These are phyloP conservation scores for Dipodomys merriami DNA, from an alignment of 2,113 vertebrate species.

Conservation along the genomic window DNA sequence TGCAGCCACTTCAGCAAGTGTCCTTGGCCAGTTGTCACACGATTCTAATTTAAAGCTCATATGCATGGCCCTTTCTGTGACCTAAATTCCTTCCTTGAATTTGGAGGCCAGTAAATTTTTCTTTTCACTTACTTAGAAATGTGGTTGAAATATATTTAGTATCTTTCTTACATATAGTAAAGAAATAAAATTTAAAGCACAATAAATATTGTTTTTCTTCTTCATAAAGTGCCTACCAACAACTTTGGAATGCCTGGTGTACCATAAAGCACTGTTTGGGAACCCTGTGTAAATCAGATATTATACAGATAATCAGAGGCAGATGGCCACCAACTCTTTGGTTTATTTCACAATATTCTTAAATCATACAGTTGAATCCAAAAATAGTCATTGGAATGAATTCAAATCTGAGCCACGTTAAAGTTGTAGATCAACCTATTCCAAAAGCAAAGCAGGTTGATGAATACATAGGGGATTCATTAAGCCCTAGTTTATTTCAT, in stretches of 20 bases:
- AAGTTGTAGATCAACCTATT: background rate
- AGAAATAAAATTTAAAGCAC: constrained; percentile 7
- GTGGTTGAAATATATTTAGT: background rate
- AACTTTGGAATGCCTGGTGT: background rate
- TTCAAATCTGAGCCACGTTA: background rate
- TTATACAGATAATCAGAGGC: background rate
- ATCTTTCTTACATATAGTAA: background rate
- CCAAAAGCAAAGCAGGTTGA: background rate
- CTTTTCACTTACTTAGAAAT: background rate
- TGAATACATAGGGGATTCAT: background rate
- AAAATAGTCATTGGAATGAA: background rate
- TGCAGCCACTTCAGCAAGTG: background rate
- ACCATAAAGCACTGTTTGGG: background rate
- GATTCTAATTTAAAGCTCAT: background rate
- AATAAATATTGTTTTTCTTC: background rate
- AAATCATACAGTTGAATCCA: background rate
- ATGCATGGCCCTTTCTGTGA: background rate
- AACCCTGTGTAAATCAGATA: background rate
- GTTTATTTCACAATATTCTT: background rate
- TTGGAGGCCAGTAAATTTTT: background rate
- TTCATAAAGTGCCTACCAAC: background rate
- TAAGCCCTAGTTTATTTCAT: background rate
- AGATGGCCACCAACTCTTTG: constrained; percentile 12
- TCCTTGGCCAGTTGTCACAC: background rate
- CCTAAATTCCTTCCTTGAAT: background rate